Conservation (phyloP, 2,797 vertebrate species). For the Pangasius krempfi region DNA sequence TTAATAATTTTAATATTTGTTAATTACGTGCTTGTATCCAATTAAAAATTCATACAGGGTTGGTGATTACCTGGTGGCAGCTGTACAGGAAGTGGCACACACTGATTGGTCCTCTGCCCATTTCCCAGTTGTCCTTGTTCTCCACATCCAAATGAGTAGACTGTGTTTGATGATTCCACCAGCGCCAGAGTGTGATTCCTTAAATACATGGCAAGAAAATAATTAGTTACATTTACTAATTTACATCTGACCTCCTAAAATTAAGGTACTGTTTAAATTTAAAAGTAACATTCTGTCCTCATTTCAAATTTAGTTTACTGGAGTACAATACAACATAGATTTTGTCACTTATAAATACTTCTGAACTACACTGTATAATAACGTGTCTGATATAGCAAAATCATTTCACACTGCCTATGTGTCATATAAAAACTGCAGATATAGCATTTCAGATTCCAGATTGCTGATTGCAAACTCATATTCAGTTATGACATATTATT, state of each 20-base stretch:
- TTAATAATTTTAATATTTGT: not conserved
- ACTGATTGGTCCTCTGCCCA: conserved; percentile 57
- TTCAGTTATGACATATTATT: not conserved
- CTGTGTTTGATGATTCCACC: conserved; percentile 67
- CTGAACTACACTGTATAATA: not conserved
- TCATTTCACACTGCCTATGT: not conserved
- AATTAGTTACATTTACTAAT: too few species aligned
- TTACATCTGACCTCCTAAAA: not conserved
- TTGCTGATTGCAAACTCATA: not conserved
- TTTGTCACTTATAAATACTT: not conserved
- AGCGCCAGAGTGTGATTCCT: conserved; percentile 81
- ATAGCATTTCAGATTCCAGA: not conserved
- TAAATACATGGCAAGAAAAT: not conserved
- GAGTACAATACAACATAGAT: not conserved
- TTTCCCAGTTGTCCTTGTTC: conserved; percentile 75
- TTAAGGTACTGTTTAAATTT: not conserved
- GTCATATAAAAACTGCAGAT: not conserved
- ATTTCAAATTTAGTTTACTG: not conserved
- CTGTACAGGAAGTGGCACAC: conserved; percentile 76
- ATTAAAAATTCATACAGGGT: not conserved
- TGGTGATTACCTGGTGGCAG: conserved; percentile 57
- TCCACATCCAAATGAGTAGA: conserved; percentile 80
- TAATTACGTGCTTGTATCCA: not conserved
- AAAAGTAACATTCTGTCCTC: not conserved
- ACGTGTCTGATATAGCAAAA: not conserved